Base-by-base conservation (phyloP, 2,797 vertebrate species). In the Huso huso region DNA sequence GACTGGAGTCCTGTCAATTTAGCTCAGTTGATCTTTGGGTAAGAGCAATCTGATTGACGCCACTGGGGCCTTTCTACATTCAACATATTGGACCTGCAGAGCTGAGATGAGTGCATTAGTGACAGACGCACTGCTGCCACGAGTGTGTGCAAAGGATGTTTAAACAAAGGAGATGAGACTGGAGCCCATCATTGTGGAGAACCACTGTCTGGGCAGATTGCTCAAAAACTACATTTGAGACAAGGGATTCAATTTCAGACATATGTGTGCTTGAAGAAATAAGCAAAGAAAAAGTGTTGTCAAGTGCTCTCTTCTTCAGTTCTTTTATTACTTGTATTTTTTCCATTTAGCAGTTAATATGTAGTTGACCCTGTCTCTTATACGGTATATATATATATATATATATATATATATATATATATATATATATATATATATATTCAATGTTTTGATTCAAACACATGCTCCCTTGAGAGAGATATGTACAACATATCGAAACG, bases 1-100 rank as follows among this genome's bases (percentile, higher is more conserved):
- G 76, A 76, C 73, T 76, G 72, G 69, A 73, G 70, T 67, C 68
- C 72, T 74, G 73, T 76, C 79, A 76, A 77, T 70, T 74, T 69
- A 70, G 71, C 68, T 69, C 66, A 78, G 72, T 73, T 71, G 63
- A 77, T 70, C 69, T 71, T 63, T 71, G 74, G 70, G 77, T 76
- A 75, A 75, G 66, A 75, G 70, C 68, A 51, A 71, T 74, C 70
- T 68, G 66, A 51, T 63, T 68, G 65, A 72, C 70, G 74, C 72
- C 69, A 73, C 69, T 49, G 69, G 70, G 68, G 70, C 66, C 62
- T 70, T 66, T 68, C 68, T 71, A 66, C 62, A 67, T 69, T 68
- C 68, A 68, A 69, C 75, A 78, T 78, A 71, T 75, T 65, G 74
- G 62, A 48, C 73, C 70, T 69, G 67, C 66, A 12, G 72, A 65